phyloP scores from a whole-genome alignment of 1,140 invertebrate species.

The Aphis craccivora region DNA sequence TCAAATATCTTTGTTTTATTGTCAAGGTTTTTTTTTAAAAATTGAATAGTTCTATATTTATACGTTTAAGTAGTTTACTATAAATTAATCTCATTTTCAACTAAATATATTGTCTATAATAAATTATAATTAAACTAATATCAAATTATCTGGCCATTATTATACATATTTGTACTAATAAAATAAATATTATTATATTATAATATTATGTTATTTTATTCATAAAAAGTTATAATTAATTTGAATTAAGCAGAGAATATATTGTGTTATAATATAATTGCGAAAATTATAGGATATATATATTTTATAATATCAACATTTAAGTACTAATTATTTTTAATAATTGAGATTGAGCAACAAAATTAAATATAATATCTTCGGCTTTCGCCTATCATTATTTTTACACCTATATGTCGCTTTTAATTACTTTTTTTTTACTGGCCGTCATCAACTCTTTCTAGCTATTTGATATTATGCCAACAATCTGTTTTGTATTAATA shows the following conservation, averaged over 20 bases:
- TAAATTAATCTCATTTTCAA: neutral
- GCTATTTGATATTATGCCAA: slow-evolving; percentile 36
- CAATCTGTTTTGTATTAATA: slow-evolving; percentile 45
- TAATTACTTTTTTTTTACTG: slow-evolving; percentile 31
- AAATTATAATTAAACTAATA: too few species aligned
- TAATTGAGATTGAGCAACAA: neutral
- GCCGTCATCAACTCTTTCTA: neutral
- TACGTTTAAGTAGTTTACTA: neutral
- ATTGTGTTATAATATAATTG: neutral
- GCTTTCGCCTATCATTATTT: neutral
- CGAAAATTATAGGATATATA: neutral
- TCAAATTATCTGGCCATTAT: neutral
- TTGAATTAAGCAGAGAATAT: neutral
- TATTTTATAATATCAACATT: neutral
- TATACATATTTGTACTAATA: neutral
- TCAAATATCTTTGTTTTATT: neutral
- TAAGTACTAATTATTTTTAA: neutral
- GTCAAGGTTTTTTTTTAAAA: neutral
- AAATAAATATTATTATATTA: neutral
- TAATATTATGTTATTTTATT: neutral
- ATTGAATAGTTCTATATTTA: neutral
- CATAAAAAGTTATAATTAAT: neutral
- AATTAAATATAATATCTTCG: neutral
- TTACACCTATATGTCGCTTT: neutral
- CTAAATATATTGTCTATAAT: neutral